Evolutionary conservation across 2,888 invertebrate genomes (phyloP), one percentile per base, ranked within the genome.

Genomic region (Tetropium fuscum): DNA sequence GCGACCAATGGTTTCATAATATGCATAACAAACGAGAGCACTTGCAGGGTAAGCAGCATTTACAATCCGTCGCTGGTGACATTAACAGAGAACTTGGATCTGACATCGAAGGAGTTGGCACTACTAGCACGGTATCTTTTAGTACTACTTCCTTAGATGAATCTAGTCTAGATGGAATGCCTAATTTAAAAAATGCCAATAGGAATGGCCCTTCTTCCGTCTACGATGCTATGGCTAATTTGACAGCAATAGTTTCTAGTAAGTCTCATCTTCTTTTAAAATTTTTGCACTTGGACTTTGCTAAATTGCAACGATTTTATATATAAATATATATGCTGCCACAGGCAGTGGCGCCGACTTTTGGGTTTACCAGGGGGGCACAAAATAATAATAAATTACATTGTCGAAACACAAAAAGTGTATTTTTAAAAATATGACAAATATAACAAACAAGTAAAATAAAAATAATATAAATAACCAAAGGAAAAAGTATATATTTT

Each of bases 21-120:
- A 73, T 84, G 30, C 87, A 87, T 71, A 87, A 87, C 73, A 87
- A 86, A 73, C 81, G 83, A 53, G 87, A 87, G 68, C 87, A 87
- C 75, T 78, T 87, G 65, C 84, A 84, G 72, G 86, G 87, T 4
- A 79, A 83, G 60, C 84, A 84, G 63, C 87, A 87, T 74, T 79
- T 85, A 45, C 84, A 80, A 76, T 78, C 79, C 4, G 75, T 82
- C 20, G 81, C 81, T 4, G 82, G 81, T 15, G 81, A 81, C 59
- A 81, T 81, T 65, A 74, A 74, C 54, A 75, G 78, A 54, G 82
- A 81, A 68, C 65, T 81, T 51, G 75, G 71, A 10, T 70, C 71
- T 3, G 74, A 76, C 60, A 68, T 71, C 40, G 72, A 74, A 44
- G 57, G 68, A 8, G 8, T 58, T 10, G 64, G 58, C n/a, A 58